phyloP scores from a whole-genome alignment of 1,140 invertebrate genomes.

The Papilio machaon region DNA sequence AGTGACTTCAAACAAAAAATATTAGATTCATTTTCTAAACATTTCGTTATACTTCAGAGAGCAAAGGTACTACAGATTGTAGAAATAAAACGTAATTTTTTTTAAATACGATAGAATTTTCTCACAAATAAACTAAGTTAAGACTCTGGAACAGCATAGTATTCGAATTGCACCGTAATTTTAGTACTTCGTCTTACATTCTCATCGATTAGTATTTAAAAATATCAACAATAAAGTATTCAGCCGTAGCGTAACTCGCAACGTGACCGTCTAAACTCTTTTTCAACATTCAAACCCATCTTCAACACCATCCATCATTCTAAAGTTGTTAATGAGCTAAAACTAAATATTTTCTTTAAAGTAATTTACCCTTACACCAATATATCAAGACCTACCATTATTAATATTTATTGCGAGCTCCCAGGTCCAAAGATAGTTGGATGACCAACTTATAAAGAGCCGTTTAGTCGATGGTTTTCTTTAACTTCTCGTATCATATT shows the following conservation, averaged over 20 bases:
- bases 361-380: constrained; percentile 56
- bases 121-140: no score
- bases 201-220: constrained; percentile 7
- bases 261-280: constrained; percentile 43
- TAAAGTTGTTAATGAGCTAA: constrained; percentile 68
- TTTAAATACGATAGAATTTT: no score
- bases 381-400: constrained; percentile 50
- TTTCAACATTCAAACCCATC: constrained; percentile 55
- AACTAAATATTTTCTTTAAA: constrained; percentile 69
- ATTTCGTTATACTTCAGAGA: no score
- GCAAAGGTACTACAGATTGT: no score
- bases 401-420: constrained; percentile 45
- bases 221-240: constrained; percentile 15
- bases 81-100: no score
- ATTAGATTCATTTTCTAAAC: no score
- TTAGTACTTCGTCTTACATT: not conserved
- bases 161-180: not conserved
- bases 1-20: no score
- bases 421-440: constrained; percentile 49
- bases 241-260: constrained; percentile 24
- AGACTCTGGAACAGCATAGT: no score
- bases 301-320: constrained; percentile 64
- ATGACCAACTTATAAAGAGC: constrained; percentile 47
- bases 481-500: constrained; percentile 28
- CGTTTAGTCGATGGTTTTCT: not conserved